phyloP scores from a whole-genome alignment of 2,888 invertebrate species.

The Andrena chrysosceles region DNA sequence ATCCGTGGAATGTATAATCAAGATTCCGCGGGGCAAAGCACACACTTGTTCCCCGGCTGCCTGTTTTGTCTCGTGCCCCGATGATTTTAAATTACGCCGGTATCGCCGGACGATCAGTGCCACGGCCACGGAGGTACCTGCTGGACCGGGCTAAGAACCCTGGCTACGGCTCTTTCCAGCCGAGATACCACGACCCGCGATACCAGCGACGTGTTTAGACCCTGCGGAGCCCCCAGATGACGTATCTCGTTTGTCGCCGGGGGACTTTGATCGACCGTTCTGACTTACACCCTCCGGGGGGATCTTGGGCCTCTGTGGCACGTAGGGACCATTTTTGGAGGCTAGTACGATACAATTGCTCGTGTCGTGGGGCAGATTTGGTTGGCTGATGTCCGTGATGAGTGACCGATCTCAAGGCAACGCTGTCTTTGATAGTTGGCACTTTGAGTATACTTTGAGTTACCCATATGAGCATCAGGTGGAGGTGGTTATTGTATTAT shows the following conservation, averaged over 20 bases:
- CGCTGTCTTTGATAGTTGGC: not conserved
- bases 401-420: not conserved
- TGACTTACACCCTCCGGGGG: not conserved
- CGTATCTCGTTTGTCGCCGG: slow-evolving; percentile 46
- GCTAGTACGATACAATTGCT: not conserved
- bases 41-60: slow-evolving; percentile 79
- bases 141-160: slow-evolving; percentile 73
- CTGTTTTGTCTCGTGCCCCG: slow-evolving; percentile 81
- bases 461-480: too few species aligned
- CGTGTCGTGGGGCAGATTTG: not conserved
- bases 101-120: slow-evolving; percentile 80
- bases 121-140: slow-evolving; percentile 76
- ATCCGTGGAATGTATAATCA: slow-evolving; percentile 81
- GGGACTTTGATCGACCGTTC: slow-evolving; percentile 37
- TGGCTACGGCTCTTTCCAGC: slow-evolving; percentile 73
- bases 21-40: slow-evolving; percentile 77
- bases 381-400: too few species aligned
- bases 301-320: not conserved
- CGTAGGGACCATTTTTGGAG: slow-evolving; percentile 3
- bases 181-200: slow-evolving; percentile 72
- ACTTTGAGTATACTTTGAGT: too few species aligned
- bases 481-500: too few species aligned
- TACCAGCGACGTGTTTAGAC: slow-evolving; percentile 70
- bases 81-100: slow-evolving; percentile 82
- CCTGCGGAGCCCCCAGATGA: slow-evolving; percentile 50